A percentile compares a stretch with the other conserved stretches of the same genome.
Conservation (phyloP, 2,888 invertebrate species). For the Aradus depressus region DNA sequence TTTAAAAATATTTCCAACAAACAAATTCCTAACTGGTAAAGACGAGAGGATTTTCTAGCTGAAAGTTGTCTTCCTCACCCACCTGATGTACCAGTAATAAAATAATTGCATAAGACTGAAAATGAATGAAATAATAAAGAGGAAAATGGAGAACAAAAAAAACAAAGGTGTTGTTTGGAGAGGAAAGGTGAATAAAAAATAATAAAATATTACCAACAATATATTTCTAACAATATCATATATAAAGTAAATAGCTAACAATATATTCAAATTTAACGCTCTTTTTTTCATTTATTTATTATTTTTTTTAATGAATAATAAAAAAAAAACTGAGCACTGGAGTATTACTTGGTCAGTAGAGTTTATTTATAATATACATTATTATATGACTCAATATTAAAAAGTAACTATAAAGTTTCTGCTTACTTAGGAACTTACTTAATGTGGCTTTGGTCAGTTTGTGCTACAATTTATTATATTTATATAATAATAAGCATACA, state of each 20-base stretch:
- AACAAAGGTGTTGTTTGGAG: not conserved
- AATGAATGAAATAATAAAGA: not conserved
- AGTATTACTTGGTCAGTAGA: conserved; percentile 13
- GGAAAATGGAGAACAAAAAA: not conserved
- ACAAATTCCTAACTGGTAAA: too few species aligned
- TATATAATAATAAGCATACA: conserved; percentile 11
- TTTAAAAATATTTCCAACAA: too few species aligned
- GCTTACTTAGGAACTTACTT: conserved; percentile 9
- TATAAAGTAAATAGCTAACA: conserved; percentile 7
- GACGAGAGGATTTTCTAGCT: too few species aligned
- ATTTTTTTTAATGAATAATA: conserved; percentile 2
- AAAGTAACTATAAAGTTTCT: conserved; percentile 10
- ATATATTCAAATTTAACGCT: not conserved
- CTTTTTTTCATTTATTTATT: not conserved
- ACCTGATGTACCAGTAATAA: too few species aligned
- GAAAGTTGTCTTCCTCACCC: too few species aligned
- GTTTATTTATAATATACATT: too few species aligned
- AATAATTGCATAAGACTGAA: too few species aligned
- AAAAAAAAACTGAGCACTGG: conserved; percentile 14
- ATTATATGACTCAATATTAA: conserved; percentile 4
- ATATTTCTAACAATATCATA: conserved; percentile 14
- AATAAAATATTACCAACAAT: conserved; percentile 13
- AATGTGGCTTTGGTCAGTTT: conserved; percentile 16
- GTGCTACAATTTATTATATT: conserved; percentile 7
- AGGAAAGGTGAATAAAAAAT: conserved; percentile 3